Evolutionary conservation across 2,113 vertebrate genomes (phyloP), one percentile per base, ranked within the genome.

Genomic region (Engraulis encrasicolus): DNA sequence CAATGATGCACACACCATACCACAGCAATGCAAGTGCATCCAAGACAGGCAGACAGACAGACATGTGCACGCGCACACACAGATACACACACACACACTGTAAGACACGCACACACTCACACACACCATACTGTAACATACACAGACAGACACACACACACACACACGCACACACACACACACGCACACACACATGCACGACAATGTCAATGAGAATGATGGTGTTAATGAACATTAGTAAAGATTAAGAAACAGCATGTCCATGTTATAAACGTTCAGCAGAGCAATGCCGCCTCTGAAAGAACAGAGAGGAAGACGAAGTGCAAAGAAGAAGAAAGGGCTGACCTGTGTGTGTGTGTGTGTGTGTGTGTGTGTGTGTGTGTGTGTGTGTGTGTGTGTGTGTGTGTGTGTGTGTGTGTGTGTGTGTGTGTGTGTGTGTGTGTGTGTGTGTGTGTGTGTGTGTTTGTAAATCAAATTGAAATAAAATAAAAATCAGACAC

Each of bases 11-110:
- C 50, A 78, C 80, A 82, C 45, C 37, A 85, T n/a, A 82, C 84
- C 50, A 84, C 78, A 90, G 82, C 87, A 82, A 84, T 81, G 84
- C 84, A 88, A n/a, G 23, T 34, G 50, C 58, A 66, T 54, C 31
- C 38, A 74, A 36, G 18, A 52, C 54, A 78, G 45, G 80, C 74
- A 78, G 20, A 54, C 58, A 58, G 40, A 79, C 50, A 61, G 23
- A 79, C 54, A 84, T 14, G 61, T 31, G 78, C 48, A 52, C 34
- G 36, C 83, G 82, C 80, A 90, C 78, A 61, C 50, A 54, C 50
- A 54, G 17, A 54, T 20, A 19, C 20, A 83, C 80, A 90, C 74
- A 66, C 58, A 19, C 48, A 83, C 77, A 79, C 34, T n/a, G n/a
- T n/a, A n/a, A n/a, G n/a, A n/a, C n/a, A n/a, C n/a, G n/a, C n/a